These are phyloP conservation scores for Perognathus longimembris DNA, from an alignment of 2,113 vertebrate species.

Conservation along the genomic window DNA sequence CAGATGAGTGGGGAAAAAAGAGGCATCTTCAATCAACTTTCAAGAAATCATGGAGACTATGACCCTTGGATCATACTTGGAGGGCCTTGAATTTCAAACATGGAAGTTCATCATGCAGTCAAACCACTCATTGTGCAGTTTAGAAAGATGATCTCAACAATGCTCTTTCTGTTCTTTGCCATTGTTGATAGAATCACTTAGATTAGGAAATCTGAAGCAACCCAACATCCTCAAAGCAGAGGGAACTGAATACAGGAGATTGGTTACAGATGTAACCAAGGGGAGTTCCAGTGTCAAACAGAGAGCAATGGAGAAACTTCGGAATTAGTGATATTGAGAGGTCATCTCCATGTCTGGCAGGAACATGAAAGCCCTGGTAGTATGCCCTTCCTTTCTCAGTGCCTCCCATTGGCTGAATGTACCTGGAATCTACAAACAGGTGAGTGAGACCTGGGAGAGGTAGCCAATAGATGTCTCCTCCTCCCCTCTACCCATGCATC, in stretches of 20 bases:
- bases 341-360: not conserved
- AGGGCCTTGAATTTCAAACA: not conserved
- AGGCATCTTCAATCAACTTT: not conserved
- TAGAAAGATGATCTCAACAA: not conserved
- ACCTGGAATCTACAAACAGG: not conserved
- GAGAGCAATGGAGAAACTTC: not conserved
- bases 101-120: not conserved
- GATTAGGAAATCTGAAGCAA: not conserved
- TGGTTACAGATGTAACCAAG: not conserved
- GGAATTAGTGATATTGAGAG: not conserved
- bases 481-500: not conserved
- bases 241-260: not conserved
- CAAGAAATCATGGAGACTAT: not conserved
- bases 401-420: not conserved
- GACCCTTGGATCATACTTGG: not conserved
- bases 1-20: not conserved
- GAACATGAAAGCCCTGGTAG: not conserved
- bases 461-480: accelerated
- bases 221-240: not conserved
- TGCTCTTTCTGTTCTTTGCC: not conserved
- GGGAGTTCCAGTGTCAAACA: not conserved
- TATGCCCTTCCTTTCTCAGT: not conserved
- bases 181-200: not conserved
- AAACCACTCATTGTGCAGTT: not conserved
- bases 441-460: not conserved